Evolutionary conservation across 2,113 vertebrate species (phyloP).

Genomic region (Terrapene triunguis): DNA sequence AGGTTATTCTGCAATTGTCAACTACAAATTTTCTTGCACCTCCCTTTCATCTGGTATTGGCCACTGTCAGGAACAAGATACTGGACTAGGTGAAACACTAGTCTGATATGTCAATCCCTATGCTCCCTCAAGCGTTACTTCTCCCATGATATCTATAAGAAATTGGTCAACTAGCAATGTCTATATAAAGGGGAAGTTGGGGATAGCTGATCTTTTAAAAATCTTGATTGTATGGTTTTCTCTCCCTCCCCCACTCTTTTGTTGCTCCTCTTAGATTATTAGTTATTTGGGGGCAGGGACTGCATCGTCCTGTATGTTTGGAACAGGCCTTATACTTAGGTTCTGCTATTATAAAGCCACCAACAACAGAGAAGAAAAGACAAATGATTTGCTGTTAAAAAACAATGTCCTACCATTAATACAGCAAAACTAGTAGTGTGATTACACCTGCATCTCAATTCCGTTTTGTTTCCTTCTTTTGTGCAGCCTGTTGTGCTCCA

Average conservation of each 20-base stretch:
- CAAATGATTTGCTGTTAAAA: background rate
- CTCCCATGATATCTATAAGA: background rate
- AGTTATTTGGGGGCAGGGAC: background rate
- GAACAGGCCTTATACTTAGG: background rate
- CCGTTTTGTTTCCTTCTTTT: conserved; percentile 28
- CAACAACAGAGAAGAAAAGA: background rate
- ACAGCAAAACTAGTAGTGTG: conserved; percentile 83
- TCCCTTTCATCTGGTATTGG: background rate
- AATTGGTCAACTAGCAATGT: background rate
- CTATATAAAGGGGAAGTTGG: background rate
- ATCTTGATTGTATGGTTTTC: background rate
- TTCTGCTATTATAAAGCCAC: background rate
- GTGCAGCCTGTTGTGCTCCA: conserved; percentile 77
- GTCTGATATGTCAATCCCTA: background rate
- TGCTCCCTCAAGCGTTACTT: background rate
- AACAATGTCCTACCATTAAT: conserved; percentile 76
- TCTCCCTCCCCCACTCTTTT: background rate
- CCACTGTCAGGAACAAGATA: background rate
- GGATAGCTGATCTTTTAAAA: background rate
- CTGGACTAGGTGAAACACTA: background rate
- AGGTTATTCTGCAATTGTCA: background rate
- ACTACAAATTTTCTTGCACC: background rate
- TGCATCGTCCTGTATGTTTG: fast-evolving
- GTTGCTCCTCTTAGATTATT: background rate
- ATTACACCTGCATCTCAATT: conserved; percentile 75